Base-by-base conservation (phyloP, 2,888 invertebrate genomes). In the Lagria hirta region DNA sequence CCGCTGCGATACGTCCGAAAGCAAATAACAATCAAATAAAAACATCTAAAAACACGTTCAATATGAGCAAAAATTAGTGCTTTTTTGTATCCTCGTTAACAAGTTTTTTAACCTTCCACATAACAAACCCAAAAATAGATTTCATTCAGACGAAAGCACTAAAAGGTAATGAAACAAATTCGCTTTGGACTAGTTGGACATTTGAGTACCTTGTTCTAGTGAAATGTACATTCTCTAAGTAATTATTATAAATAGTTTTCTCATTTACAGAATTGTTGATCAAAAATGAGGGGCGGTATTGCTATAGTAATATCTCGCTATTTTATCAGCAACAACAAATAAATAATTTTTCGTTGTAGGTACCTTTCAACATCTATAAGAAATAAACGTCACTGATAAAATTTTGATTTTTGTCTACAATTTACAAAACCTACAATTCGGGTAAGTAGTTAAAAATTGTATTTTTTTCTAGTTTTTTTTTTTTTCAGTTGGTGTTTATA, bases 401-500 rank as follows among this genome's bases (percentile, higher is more conserved):
- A 35, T 20, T 35, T 15, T 28, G 4, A 11, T 37, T 46, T 35
- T 46, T 41, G 36, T 41, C 20, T 46, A 40, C 21, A 34, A 6
- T n/a, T 24, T 5, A 20, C 20, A n/a, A n/a, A n/a, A n/a, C n/a
- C n/a, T 26, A 26, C 24, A 35, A 35, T 35, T 13, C 24, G 13
- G 17, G 12, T 12, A 21, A 32, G 21, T 21, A 32, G 32, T 32
- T 20, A 14, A 21, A 21, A 32, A 2, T 32, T 13, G 27, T 12
- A 8, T 18, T 30, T 37, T 22, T 13, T 18, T 34, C 34, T 15
- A 36, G 4, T 33, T 40, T 40, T 34, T 23, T 33, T 10, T 24
- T 28, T 40, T 29, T 23, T 6, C 16, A 29, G 34, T 47, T 51
- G 51, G 51, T 51, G 51, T 51, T 48, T 34, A 29, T 44, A 33